Base-by-base conservation (phyloP, 2,888 invertebrate genomes). In the Tetragonisca angustula region DNA sequence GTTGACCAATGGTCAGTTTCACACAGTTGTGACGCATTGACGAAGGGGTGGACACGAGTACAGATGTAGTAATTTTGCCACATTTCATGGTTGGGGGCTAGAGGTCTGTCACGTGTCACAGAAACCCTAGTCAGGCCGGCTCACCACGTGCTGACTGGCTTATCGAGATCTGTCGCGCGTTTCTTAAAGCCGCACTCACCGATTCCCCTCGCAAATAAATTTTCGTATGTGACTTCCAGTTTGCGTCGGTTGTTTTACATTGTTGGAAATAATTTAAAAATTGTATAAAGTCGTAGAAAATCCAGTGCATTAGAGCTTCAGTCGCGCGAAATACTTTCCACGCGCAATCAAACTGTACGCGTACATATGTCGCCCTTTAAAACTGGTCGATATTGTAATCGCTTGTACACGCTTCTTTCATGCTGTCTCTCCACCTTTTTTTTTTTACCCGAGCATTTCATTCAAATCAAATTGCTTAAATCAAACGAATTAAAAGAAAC, bases 1-100 rank as follows among this genome's bases (percentile, higher is more conserved):
- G 43, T 9, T 84, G 85, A 82, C 90, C 88, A 81, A 50, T 81
- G 90, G 87, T 68, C 83, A 87, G 78, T 86, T 85, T 88, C 83
- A 70, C 83, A 79, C 32, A 68, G 56, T 32, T 50, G 67, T 90
- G 91, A 91, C 90, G 85, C 91, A 91, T 85, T 50, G 75, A 32
- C 24, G 43, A 36, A 50, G 75, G 79, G 78, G 73, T 64, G 61
- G 61, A 49, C 19, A 24, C 56, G 59, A n/a, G 49, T 17, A 50
- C 43, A 61, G 52, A 67, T 64, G 68, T 50, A 70, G 50, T 81
- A 76, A 81, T 84, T 79, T 77, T 64, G 68, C 68, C 62, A 75
- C 67, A 59, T 36, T 59, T 62, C 59, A 43, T 43, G 70, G 54
- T 56, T 71, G 69, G 86, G 85, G 84, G 70, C 76, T 70, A 52